Evolutionary conservation across 2,113 vertebrate species (phyloP), one percentile per base, ranked within the genome.

Genomic region (Dunckerocampus dactyliophorus): DNA sequence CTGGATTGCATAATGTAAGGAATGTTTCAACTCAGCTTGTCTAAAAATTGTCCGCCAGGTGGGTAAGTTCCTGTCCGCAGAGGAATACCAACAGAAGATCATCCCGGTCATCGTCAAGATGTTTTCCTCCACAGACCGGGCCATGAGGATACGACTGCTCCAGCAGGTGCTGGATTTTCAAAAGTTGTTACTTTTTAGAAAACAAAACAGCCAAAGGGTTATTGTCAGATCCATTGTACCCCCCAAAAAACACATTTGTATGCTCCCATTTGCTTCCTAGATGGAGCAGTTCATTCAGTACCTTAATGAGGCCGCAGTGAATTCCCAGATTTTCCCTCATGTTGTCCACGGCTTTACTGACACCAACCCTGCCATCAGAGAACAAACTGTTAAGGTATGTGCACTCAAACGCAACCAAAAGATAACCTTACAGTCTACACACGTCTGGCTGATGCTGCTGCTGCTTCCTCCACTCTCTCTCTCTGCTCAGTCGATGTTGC

Each of bases 231-330:
- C 12, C 16, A 6, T n/a, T n/a, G n/a, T n/a, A n/a, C n/a, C n/a
- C n/a, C 2, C 2, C 2, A 2, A 52, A 28, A 52, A 52, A 52
- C 12, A 19, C 16, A 21, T 21, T 42, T 1, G 59, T 53, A 48
- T 10, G 42, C 22, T 24, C 21, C 5, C 42, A n/a, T 52, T 3
- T 58, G 64, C 7, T 37, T 60, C 39, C 54, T 71, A 96, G 95
- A 96, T 96, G 95, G 95, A 96, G 46, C 92, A 95, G 82, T 96
- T 95, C 72, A 94, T 96, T 76, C 93, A 95, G 59, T 96, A 95
- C 82, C 86, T 97, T 31, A 94, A 94, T 0, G 94, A 95, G 65
- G 88, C 94, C 4, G 94, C 94, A 0, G 95, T 97, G 64, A 96
- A 97, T 74, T 89, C 90, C 13, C 95, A 97, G 86, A 95, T 97